A percentile compares a stretch with the other conserved stretches of the same genome.
phyloP scores from a whole-genome alignment of 2,888 invertebrate species.

The Ctena decussata region DNA sequence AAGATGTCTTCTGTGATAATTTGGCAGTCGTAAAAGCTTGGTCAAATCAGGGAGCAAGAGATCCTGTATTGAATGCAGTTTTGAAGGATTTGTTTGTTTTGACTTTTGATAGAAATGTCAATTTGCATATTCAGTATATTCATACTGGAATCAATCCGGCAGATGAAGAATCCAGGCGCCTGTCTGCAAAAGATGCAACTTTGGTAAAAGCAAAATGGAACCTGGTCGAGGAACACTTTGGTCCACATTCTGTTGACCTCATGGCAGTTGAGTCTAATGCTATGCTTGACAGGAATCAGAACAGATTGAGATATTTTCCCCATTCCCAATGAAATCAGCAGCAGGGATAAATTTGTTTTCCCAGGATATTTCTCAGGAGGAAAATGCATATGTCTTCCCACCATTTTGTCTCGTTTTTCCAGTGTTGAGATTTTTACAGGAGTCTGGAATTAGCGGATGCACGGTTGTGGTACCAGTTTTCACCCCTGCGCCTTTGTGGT shows the following conservation, averaged over 20 bases:
- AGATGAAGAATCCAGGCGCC: conserved; percentile 23
- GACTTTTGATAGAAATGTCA: conserved; percentile 5
- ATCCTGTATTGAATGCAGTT: conserved; percentile 16
- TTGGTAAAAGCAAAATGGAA: conserved; percentile 16
- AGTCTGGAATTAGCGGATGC: conserved; percentile 1
- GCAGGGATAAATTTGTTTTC: conserved; percentile 52
- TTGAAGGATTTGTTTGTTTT: conserved; percentile 25
- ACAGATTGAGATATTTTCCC: conserved; percentile 37
- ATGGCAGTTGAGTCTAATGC: conserved; percentile 59
- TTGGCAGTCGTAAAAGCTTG: conserved; percentile 31
- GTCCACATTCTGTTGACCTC: conserved; percentile 51
- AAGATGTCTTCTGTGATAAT: conserved; percentile 43
- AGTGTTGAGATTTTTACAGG: conserved; percentile 29
- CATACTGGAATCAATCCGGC: conserved; percentile 5
- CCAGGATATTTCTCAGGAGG: conserved; percentile 30
- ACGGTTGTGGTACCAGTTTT: conserved; percentile 37
- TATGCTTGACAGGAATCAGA: conserved; percentile 18
- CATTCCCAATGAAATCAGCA: conserved; percentile 24
- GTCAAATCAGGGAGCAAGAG: conserved; percentile 28
- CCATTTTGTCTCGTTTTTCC: conserved; percentile 37
- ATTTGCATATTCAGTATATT: conserved; percentile 18
- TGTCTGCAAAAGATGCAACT: conserved; percentile 5
- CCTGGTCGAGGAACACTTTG: conserved; percentile 31
- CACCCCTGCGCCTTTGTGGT: conserved; percentile 44
- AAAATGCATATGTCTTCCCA: conserved; percentile 51